Evolutionary conservation across 2,113 vertebrate species (phyloP), one percentile per base, ranked within the genome.

Genomic region (Amazona vittata): DNA sequence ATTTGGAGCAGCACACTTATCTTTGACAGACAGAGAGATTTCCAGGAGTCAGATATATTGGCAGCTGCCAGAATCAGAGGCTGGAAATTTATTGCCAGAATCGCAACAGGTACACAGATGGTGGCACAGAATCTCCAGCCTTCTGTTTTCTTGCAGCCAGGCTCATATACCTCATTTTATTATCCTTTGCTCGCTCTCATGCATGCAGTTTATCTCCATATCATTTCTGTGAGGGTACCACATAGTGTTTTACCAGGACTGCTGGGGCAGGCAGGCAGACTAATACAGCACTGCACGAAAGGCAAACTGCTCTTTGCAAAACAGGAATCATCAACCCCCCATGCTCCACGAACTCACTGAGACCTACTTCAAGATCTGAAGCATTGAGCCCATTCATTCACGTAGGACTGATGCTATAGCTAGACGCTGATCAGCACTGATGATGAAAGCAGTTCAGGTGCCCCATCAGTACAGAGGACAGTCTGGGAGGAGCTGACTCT

Each of bases 11-110:
- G 83, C 82, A 95, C 79, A 86, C 96, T 96, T 97, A 97, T 97
- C 96, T 97, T 81, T 96, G 97, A 96, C 96, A 96, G 95, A 91
- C 89, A 97, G 96, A 44, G 78, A 94, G 95, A 93, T 83, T 94
- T 97, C 88, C 84, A 91, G 86, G 80, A 96, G 90, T 84, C 90
- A 89, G 94, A 95, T 93, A 76, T 90, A 96, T 92, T 96, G 96
- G 96, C 97, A 97, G 89, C 91, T 97, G 94, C 96, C 96, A 97
- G 90, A 90, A 52, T 33, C 67, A 68, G 83, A 83, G 83, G 49
- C 52, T 94, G 95, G 60, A 91, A 90, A 94, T 83, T 83, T 70
- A 93, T 80, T 94, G 83, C 39, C 90, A 69, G 33, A 74, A 76
- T 76, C 3, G 8, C 20, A 57, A 55, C 47, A 79, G 90, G 46